Evolutionary conservation across 1,140 invertebrate species (phyloP), one percentile per base, ranked within the genome.

Genomic region (Druon quercuslanigerum): DNA sequence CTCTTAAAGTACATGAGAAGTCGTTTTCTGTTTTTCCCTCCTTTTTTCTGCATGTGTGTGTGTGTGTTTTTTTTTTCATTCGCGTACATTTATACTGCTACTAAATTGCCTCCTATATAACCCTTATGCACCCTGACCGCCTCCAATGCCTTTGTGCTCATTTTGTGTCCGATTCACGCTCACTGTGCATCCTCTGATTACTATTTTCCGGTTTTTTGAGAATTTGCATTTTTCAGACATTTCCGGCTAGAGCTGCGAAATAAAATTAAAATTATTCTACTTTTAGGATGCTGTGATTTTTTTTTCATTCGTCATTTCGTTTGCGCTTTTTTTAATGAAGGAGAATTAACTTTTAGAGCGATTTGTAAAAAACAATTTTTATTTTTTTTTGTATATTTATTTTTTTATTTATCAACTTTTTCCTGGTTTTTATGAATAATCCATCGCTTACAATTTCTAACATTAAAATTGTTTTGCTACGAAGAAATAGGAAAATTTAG

Each of bases 41-140:
- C 14, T 14, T 7, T 60, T 14, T 3, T 60, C n/a, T n/a, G n/a
- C n/a, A n/a, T n/a, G n/a, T n/a, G n/a, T n/a, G n/a, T n/a, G n/a
- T 25, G 1, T 25, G 20, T 25, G 1, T 25, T 25, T 25, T 25
- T 25, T 57, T 33, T 60, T 33, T 33, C 13, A 20, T 60, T 60
- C 57, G 20, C 20, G 57, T 25, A 33, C 57, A 60, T 60, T 60
- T 60, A 33, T 60, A 60, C 33, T 60, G 57, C 57, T 60, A 60
- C 19, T 60, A 60, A 60, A 60, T 60, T 60, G 57, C 57, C 20
- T 60, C 20, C 20, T 60, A 60, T 16, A 60, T 60, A 60, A 60
- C 14, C 57, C 57, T 6, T 19, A 60, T 60, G 57, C 16, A 2
- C 8, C 20, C 3, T 57, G 20, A 60, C 57, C 20, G 20, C 57